Conservation (phyloP, 2,888 invertebrate genomes). For the Perizoma affinitatum region DNA sequence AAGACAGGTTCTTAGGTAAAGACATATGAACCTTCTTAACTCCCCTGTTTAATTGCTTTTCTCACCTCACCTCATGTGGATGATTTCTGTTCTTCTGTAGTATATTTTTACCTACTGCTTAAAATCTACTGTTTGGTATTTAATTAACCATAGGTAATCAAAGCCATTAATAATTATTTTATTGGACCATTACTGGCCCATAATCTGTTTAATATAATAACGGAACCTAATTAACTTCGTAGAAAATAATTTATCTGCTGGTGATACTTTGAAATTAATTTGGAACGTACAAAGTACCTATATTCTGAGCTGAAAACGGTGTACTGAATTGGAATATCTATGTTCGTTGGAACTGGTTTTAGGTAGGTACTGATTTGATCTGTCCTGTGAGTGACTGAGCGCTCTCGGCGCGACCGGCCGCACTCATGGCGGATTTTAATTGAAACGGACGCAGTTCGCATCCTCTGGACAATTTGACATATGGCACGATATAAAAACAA, state of each 20-base stretch:
- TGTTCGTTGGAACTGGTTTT: slow-evolving; percentile 9
- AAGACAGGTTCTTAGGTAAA: no score
- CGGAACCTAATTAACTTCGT: slow-evolving; percentile 16
- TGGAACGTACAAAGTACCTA: not conserved
- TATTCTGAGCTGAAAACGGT: slow-evolving; percentile 1
- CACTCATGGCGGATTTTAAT: slow-evolving; percentile 70
- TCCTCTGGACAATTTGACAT: slow-evolving; percentile 55
- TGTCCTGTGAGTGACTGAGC: slow-evolving; percentile 50
- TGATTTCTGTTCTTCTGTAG: no score
- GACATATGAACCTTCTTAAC: no score
- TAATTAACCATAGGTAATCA: no score
- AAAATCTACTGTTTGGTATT: no score
- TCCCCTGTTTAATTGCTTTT: no score
- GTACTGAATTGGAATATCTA: slow-evolving; percentile 11
- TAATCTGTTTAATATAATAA: slow-evolving; percentile 22
- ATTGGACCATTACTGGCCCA: slow-evolving; percentile 14
- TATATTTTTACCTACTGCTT: no score
- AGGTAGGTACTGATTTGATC: slow-evolving; percentile 37
- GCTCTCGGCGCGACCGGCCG: slow-evolving; percentile 53
- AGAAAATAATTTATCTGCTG: slow-evolving; percentile 11
- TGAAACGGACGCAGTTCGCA: slow-evolving; percentile 68
- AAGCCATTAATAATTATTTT: no score
- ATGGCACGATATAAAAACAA: slow-evolving; percentile 40
- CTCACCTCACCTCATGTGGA: no score
- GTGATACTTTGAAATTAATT: slow-evolving; percentile 1